These are phyloP conservation scores for Furcula furcula DNA, from an alignment of 2,888 invertebrate species.

Conservation along the genomic window DNA sequence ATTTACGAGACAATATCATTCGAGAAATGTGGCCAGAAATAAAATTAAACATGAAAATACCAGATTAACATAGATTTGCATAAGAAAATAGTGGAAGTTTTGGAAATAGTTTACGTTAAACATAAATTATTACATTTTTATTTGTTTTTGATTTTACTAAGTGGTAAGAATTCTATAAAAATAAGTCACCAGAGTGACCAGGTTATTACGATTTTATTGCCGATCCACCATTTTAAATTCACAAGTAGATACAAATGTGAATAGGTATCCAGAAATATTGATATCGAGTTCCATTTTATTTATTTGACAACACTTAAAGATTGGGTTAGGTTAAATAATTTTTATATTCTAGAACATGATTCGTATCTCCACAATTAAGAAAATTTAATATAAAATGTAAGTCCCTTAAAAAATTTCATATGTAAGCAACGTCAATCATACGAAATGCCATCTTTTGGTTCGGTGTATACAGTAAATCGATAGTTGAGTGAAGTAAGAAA, in stretches of 20 bases:
- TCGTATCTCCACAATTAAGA: too few relatives aligned
- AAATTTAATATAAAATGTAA: too few relatives aligned
- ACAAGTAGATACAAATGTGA: too few relatives aligned
- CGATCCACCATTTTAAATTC: too few relatives aligned
- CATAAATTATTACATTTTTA: conserved; percentile 15
- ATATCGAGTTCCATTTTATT: too few relatives aligned
- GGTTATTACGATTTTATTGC: too few relatives aligned
- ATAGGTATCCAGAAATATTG: too few relatives aligned
- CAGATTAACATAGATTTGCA: conserved; percentile 64
- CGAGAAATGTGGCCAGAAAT: conserved; percentile 73
- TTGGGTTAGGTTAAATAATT: too few relatives aligned
- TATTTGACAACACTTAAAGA: too few relatives aligned
- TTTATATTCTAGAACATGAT: too few relatives aligned
- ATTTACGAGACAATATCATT: conserved; percentile 78
- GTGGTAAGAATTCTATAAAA: background rate
- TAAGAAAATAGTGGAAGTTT: conserved; percentile 33
- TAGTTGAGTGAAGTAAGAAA: conserved; percentile 30
- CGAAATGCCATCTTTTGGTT: background rate
- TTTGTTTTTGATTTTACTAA: background rate
- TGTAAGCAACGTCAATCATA: conserved; percentile 1
- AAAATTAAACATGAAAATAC: conserved; percentile 69
- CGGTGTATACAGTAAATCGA: conserved; percentile 28
- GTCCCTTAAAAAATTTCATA: too few relatives aligned
- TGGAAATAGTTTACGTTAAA: conserved; percentile 26
- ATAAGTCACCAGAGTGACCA: too few relatives aligned